Percentiles rank a stretch among this genome's conserved stretches.
phyloP scores from a whole-genome alignment of 1,140 invertebrate genomes.

The Apocrypta bakeri region DNA sequence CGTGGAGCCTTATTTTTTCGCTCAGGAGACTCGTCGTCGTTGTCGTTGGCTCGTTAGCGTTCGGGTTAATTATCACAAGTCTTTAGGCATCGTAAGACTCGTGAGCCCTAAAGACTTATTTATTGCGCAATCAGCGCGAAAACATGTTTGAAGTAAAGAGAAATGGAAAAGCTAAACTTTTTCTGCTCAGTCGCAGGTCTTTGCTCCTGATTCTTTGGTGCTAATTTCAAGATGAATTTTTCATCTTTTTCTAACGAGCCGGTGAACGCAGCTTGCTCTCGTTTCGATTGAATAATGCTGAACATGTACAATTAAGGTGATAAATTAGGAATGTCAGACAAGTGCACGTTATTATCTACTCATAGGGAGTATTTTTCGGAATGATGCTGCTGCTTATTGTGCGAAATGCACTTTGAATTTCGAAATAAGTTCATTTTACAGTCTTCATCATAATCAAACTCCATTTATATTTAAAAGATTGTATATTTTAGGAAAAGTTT shows the following conservation, averaged over 20 bases:
- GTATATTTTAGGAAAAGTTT: slow-evolving; percentile 8
- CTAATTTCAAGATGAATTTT: neutral
- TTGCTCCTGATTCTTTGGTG: too few relatives aligned
- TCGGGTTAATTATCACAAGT: slow-evolving; percentile 21
- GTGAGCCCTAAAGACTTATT: neutral
- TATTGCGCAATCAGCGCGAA: slow-evolving; percentile 29
- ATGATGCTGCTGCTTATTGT: too few relatives aligned
- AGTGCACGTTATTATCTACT: neutral
- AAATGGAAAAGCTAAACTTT: slow-evolving; percentile 22
- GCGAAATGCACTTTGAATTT: too few relatives aligned
- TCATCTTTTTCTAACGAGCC: neutral
- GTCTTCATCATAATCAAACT: too few relatives aligned
- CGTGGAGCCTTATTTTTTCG: neutral
- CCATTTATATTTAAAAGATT: too few relatives aligned
- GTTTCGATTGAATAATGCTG: too few relatives aligned
- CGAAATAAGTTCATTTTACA: too few relatives aligned
- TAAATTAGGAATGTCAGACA: neutral
- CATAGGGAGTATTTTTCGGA: neutral
- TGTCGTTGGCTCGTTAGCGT: neutral
- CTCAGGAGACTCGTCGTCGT: neutral
- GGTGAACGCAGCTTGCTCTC: too few relatives aligned
- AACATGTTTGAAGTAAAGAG: neutral
- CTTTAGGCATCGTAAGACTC: neutral
- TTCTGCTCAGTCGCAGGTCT: neutral
- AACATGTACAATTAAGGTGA: neutral